These are phyloP conservation scores for Brachypterus glaber DNA, from an alignment of 2,888 invertebrate genomes.

Conservation along the genomic window DNA sequence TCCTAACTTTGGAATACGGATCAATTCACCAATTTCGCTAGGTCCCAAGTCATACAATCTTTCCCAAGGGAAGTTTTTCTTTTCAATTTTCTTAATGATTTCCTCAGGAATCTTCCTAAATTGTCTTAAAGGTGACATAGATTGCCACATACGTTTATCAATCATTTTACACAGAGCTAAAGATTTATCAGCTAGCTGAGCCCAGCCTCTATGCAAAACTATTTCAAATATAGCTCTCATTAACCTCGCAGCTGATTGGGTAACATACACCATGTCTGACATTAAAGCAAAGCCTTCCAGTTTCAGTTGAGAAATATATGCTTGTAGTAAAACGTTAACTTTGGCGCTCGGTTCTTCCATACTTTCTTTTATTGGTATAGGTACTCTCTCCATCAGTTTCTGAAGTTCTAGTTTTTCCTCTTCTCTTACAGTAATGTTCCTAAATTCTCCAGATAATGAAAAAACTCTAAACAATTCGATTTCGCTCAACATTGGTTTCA, in stretches of 20 bases:
- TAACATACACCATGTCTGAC: conserved; percentile 99
- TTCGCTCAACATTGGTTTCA: conserved; percentile 94
- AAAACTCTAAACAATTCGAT: conserved; percentile 98
- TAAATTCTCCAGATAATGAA: conserved; percentile 94
- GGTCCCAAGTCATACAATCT: conserved; percentile 92
- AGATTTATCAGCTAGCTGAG: conserved; percentile 92
- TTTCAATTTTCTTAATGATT: conserved; percentile 93
- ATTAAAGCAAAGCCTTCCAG: conserved; percentile 97
- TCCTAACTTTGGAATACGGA: conserved; percentile 83
- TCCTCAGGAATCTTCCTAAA: conserved; percentile 97
- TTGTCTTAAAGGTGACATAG: conserved; percentile 95
- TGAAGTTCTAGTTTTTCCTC: conserved; percentile 96
- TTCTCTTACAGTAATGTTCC: conserved; percentile 82
- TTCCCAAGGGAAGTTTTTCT: conserved; percentile 93
- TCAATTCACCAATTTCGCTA: conserved; percentile 92
- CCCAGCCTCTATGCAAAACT: conserved; percentile 83
- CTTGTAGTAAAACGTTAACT: conserved; percentile 89
- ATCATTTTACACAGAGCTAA: conserved; percentile 98
- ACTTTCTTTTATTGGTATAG: conserved; percentile 97
- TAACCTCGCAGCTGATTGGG: conserved; percentile 91
- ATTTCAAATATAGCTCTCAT: conserved; percentile 97
- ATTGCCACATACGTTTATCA: conserved; percentile 98
- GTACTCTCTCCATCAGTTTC: conserved; percentile 89
- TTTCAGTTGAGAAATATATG: conserved; percentile 96
- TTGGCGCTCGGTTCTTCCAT: conserved; percentile 98